Conservation (phyloP, 1,140 invertebrate genomes). For the Harpegnathos saltator region DNA sequence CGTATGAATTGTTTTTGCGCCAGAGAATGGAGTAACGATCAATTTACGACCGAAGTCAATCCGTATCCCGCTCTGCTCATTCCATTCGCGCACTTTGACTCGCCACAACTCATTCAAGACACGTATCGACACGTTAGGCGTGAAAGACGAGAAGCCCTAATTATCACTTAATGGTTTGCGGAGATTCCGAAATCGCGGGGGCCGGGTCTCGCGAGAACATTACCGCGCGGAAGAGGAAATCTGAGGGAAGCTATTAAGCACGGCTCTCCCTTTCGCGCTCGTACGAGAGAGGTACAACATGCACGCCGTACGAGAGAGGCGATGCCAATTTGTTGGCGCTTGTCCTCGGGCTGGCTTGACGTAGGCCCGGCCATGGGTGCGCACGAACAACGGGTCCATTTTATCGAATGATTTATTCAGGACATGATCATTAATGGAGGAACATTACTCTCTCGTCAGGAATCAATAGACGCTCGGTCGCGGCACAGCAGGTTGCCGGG, state of each 20-base stretch:
- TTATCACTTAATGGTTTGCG: conserved; percentile 26
- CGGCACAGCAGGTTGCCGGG: conserved; percentile 61
- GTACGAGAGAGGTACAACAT: conserved; percentile 36
- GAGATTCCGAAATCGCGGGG: conserved; percentile 2
- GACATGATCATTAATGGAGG: conserved; percentile 83
- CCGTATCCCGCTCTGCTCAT: too few species aligned
- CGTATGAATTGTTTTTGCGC: too few species aligned
- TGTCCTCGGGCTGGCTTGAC: conserved; percentile 68
- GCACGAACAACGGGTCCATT: conserved; percentile 79
- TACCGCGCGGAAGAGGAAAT: conserved; percentile 22
- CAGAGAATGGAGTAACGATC: too few species aligned
- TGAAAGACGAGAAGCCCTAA: conserved; percentile 1
- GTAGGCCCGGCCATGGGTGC: conserved; percentile 62
- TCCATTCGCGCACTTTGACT: not conserved
- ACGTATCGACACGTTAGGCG: not conserved
- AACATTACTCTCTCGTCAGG: conserved; percentile 83
- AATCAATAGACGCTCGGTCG: conserved; percentile 80
- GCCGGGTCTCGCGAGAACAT: conserved; percentile 48
- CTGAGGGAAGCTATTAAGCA: conserved; percentile 1
- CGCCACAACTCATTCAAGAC: not conserved
- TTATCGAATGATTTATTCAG: conserved; percentile 85
- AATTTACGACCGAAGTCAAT: not conserved
- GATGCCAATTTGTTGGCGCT: conserved; percentile 75
- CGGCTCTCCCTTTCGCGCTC: not conserved
- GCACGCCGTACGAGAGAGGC: conserved; percentile 43